Percentiles rank a stretch among this genome's conserved stretches.
phyloP scores from a whole-genome alignment of 1,140 invertebrate genomes.

The Drosophila takahashii region DNA sequence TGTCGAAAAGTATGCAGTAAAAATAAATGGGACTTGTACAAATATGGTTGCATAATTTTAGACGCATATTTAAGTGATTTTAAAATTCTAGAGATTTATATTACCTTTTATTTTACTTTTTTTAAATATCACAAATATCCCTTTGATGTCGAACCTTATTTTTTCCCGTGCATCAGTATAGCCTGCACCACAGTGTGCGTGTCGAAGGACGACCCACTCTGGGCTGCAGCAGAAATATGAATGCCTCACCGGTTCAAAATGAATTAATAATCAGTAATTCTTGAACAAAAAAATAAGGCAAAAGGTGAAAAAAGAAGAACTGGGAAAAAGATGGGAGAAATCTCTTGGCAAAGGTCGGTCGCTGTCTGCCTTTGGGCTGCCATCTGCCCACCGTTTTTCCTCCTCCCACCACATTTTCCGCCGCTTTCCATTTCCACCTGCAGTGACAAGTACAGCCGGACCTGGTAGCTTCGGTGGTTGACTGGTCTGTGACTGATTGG shows the following conservation, averaged over 20 bases:
- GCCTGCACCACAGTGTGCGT: constrained; percentile 23
- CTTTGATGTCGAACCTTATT: not conserved
- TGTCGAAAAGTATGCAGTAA: too few species aligned
- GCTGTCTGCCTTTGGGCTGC: constrained; percentile 54
- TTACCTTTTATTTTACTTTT: too few species aligned
- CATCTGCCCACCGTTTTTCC: not conserved
- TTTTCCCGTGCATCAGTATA: not conserved
- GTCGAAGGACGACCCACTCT: constrained; percentile 73
- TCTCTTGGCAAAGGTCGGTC: constrained; percentile 39
- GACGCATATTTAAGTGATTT: too few species aligned
- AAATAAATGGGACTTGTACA: too few species aligned
- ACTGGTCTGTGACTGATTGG: constrained; percentile 79
- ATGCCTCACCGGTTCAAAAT: constrained; percentile 81
- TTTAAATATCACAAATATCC: not conserved
- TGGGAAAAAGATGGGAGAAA: constrained; percentile 21
- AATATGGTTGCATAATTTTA: too few species aligned
- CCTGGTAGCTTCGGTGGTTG: constrained; percentile 63
- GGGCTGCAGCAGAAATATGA: constrained; percentile 73
- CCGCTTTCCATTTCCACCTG: constrained; percentile 38
- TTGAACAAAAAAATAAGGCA: constrained; percentile 71
- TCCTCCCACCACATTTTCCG: constrained; percentile 7
- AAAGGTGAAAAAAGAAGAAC: constrained; percentile 42
- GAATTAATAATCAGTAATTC: constrained; percentile 83
- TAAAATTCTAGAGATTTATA: too few species aligned
- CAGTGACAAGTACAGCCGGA: constrained; percentile 72